Evolutionary conservation across 37 sponge, comb jelly and placozoan species (phyloP).

Genomic region (Aplysina aerophoba): DNA sequence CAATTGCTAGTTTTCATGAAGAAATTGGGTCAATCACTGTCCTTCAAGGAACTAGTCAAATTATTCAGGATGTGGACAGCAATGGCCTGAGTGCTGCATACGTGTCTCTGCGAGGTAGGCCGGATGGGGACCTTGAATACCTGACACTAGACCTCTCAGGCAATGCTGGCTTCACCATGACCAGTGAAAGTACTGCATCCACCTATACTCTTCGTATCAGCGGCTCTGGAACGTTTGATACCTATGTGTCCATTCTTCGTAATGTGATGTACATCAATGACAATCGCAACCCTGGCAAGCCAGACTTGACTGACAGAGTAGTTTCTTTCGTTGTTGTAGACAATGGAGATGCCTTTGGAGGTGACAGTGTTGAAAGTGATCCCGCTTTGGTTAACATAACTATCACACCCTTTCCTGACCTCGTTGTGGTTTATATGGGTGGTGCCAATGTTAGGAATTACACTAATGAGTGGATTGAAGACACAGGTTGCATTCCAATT

Average conservation of each 20-base stretch:
- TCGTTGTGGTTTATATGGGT: slow-evolving; percentile 52
- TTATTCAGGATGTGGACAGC: slow-evolving; percentile 64
- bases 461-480: slow-evolving; percentile 49
- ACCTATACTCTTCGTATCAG: slow-evolving; percentile 33
- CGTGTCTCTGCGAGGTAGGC: slow-evolving; percentile 27
- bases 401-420: slow-evolving; percentile 50
- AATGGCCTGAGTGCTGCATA: slow-evolving; percentile 18
- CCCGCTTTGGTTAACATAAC: slow-evolving; percentile 41
- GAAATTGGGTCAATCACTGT: slow-evolving; percentile 28
- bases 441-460: slow-evolving; percentile 28
- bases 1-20: slow-evolving; percentile 35
- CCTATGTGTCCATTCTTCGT: slow-evolving; percentile 39
- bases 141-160: slow-evolving; percentile 28
- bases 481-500: slow-evolving; percentile 42
- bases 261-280: slow-evolving; percentile 46
- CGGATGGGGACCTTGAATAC: slow-evolving; percentile 56
- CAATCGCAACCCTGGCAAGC: slow-evolving; percentile 33
- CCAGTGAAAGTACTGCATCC: slow-evolving; percentile 2
- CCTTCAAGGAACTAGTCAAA: slow-evolving; percentile 20
- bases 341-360: slow-evolving; percentile 36
- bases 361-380: slow-evolving; percentile 34
- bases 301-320: background rate
- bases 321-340: slow-evolving; percentile 54
- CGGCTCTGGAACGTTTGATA: background rate
- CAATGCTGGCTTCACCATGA: background rate